Evolutionary conservation across 2,113 vertebrate species (phyloP), one percentile per base, ranked within the genome.

Genomic region (Vulpes vulpes): DNA sequence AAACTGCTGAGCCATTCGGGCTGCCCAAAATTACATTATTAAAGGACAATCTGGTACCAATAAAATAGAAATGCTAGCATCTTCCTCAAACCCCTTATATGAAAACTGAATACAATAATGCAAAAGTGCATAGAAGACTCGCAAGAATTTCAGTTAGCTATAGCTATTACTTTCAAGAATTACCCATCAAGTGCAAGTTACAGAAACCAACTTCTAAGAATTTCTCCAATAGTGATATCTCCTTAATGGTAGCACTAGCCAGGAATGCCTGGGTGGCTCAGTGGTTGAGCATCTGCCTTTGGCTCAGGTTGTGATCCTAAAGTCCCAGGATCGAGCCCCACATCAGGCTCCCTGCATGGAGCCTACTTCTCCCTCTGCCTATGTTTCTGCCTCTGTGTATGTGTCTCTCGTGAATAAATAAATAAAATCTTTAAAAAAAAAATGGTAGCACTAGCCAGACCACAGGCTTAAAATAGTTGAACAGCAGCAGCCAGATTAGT

Each of bases 181-280:
- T 38, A 74, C 43, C 43, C 25, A 78, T 83, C 62, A 83, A 69
- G n/a, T 32, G 19, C 11, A 62, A 20, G 32, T 57, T 27, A 4
- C 57, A 94, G 80, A 86, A 90, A 86, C 11, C 84, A 94, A 65
- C 7, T 32, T 57, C 49, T 60, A 86, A 92, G 53, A 89, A 71
- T 55, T 94, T 94, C 67, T 87, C 35, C 43, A 78, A 32, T 53
- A 71, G 64, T 27, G 30, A 91, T 14, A 8, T 91, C 53, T 85
- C 67, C 12, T 49, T 62, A 43, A 55, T n/a, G n/a, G 35, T 30
- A 7, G 25, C 53, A 17, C 35, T 19, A 86, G 71, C 51, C 59
- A 95, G 38, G 6, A 43, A 43, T 43, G 43, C 43, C 43, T 43
- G 43, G 43, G 43, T 43, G 43, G 43, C 43, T 43, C 43, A 43